Conservation (phyloP, 2,797 vertebrate species). For the Enteromius radiatus region DNA sequence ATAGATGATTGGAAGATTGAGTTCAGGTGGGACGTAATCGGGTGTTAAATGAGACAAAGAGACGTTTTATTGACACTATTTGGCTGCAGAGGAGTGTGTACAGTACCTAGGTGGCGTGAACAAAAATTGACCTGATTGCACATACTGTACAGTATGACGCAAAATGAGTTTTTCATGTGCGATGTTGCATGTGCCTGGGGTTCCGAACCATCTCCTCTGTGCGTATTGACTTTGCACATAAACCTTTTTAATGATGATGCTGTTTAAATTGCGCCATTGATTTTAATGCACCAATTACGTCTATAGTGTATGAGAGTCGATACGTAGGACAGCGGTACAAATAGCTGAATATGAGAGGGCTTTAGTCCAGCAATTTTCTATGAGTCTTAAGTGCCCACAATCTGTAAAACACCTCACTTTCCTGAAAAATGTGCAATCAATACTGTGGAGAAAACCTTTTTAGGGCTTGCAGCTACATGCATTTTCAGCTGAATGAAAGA, state of each 20-base stretch:
- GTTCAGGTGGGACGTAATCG: constrained; percentile 74
- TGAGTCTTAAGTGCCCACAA: constrained; percentile 63
- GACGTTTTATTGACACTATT: constrained; percentile 62
- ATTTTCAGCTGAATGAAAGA: constrained; percentile 36
- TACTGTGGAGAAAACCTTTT: constrained; percentile 46
- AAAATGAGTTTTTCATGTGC: background rate
- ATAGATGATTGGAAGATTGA: constrained; percentile 70
- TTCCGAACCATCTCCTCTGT: constrained; percentile 59
- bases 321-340: constrained; percentile 63
- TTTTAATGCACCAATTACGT: constrained; percentile 73
- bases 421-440: constrained; percentile 50
- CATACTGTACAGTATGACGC: background rate
- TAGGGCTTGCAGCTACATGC: constrained; percentile 30
- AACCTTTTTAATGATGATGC: constrained; percentile 69
- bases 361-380: constrained; percentile 54
- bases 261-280: constrained; percentile 72
- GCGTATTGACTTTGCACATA: constrained; percentile 68
- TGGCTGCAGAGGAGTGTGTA: constrained; percentile 53
- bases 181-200: constrained; percentile 58
- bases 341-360: constrained; percentile 58
- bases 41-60: constrained; percentile 72
- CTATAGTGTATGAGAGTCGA: constrained; percentile 71
- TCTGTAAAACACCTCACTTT: constrained; percentile 55
- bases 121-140: background rate
- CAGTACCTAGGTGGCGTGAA: constrained; percentile 6